Conservation (phyloP, 35 echinoderm and acorn worm genomes). For the Amphiura filiformis region DNA sequence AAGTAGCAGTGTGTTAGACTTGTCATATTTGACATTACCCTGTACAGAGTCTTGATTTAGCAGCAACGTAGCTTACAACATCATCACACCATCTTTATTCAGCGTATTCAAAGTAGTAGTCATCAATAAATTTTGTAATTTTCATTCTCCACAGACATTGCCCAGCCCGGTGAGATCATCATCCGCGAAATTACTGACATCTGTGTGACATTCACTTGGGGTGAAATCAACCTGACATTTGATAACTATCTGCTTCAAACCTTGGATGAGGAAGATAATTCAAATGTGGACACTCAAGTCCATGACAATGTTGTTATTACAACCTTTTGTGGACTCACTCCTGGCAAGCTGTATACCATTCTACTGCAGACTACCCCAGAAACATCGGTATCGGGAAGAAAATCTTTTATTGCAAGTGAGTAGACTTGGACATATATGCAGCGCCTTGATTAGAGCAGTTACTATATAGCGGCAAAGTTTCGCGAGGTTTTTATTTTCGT, state of each 20-base stretch:
- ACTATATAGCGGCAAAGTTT: too few relatives aligned
- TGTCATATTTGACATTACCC: too few relatives aligned
- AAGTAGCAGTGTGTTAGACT: too few relatives aligned
- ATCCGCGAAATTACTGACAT: not conserved
- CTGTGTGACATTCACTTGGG: not conserved
- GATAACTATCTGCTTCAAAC: not conserved
- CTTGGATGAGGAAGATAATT: too few relatives aligned
- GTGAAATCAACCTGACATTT: not conserved
- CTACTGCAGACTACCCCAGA: not conserved
- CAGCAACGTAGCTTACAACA: too few relatives aligned
- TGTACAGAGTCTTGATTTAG: too few relatives aligned
- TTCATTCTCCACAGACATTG: not conserved
- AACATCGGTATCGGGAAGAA: not conserved
- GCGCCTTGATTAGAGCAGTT: too few relatives aligned
- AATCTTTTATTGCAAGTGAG: not conserved
- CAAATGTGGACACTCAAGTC: too few relatives aligned
- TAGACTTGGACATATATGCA: not conserved
- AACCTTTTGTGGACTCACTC: not conserved
- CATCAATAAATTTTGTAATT: not conserved
- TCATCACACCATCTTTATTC: too few relatives aligned
- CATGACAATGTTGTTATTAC: too few relatives aligned
- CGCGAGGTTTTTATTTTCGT: too few relatives aligned
- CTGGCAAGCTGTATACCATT: not conserved
- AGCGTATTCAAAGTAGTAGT: too few relatives aligned
- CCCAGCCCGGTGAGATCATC: not conserved